Conservation (phyloP, 2,113 vertebrate genomes). For the Peromyscus polionotus region DNA sequence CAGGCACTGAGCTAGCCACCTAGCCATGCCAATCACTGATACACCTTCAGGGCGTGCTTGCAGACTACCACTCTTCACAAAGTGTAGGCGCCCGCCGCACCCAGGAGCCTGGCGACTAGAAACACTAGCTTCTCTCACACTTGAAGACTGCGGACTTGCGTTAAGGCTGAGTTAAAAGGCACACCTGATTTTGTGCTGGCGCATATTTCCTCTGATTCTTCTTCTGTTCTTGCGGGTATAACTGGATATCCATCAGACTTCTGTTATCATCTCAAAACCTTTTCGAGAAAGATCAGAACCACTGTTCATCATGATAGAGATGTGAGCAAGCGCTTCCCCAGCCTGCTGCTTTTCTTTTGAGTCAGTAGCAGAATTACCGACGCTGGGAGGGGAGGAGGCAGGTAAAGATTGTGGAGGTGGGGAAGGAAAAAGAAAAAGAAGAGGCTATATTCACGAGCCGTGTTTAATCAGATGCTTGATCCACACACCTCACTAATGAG, state of each 20-base stretch:
- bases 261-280: not conserved
- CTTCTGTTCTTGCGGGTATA: not conserved
- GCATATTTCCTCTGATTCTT: not conserved
- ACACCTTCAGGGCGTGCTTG: not conserved
- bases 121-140: not conserved
- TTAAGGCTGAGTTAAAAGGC: not conserved
- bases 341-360: constrained; percentile 26
- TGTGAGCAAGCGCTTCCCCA: not conserved
- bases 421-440: not conserved
- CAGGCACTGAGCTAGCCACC: not conserved
- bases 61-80: not conserved
- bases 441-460: not conserved
- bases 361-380: not conserved
- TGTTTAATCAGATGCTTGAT: not conserved
- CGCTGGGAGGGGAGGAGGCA: not conserved
- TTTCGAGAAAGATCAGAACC: constrained; percentile 4
- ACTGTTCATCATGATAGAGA: not conserved
- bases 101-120: not conserved
- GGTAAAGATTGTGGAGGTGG: not conserved
- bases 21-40: constrained; percentile 2
- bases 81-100: not conserved
- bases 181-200: not conserved
- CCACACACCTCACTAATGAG: not conserved
- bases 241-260: not conserved
- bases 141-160: not conserved